Conservation (phyloP, 1,140 invertebrate species). For the Danaus melanippus region DNA sequence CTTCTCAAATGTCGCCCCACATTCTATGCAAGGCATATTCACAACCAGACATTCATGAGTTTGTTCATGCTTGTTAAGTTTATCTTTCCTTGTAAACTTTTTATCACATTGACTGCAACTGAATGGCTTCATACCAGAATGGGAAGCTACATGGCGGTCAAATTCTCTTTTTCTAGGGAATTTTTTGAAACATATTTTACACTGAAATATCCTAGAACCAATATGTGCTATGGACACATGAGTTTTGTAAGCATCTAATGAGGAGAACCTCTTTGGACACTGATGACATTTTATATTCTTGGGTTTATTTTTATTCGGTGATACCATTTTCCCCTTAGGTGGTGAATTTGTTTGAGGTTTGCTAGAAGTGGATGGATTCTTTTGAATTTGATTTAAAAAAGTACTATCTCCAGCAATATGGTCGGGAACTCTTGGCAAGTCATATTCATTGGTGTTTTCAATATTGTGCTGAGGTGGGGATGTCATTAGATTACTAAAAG, state of each 20-base stretch:
- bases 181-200: constrained; percentile 75
- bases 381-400: constrained; percentile 59
- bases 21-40: constrained; percentile 72
- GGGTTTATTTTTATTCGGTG: constrained; percentile 48
- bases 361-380: constrained; percentile 37
- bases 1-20: constrained; percentile 72
- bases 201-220: constrained; percentile 65
- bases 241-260: constrained; percentile 61
- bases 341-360: constrained; percentile 42
- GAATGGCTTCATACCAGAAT: constrained; percentile 75
- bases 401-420: constrained; percentile 71
- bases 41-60: constrained; percentile 73
- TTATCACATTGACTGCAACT: constrained; percentile 76
- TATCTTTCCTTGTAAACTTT: constrained; percentile 77
- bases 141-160: constrained; percentile 75
- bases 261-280: constrained; percentile 71
- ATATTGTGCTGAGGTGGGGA: constrained; percentile 41
- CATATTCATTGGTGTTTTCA: constrained; percentile 43
- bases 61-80: constrained; percentile 76
- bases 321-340: constrained; percentile 38
- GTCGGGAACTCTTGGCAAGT: constrained; percentile 65
- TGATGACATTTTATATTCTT: constrained; percentile 69
- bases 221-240: constrained; percentile 66
- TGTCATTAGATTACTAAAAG: constrained; percentile 65
- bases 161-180: constrained; percentile 77